phyloP scores from a whole-genome alignment of 2,797 vertebrate species.

The Anolis apletophallus region DNA sequence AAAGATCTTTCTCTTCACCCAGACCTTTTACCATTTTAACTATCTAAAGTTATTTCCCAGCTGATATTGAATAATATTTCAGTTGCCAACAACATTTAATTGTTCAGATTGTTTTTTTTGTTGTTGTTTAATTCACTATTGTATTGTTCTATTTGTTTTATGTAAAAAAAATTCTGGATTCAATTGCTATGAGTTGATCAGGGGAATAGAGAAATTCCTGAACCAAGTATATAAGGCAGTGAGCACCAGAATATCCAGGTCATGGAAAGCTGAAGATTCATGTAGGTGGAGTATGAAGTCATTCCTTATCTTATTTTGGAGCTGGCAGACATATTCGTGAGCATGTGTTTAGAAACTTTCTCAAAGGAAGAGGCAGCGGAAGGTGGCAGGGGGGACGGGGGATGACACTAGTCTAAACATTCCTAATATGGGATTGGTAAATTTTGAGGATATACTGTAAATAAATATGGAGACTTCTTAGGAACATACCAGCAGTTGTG shows the following conservation, averaged over 20 bases:
- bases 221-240: not conserved
- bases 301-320: not conserved
- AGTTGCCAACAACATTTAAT: not conserved
- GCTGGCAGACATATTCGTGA: not conserved
- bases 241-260: not conserved
- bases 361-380: not conserved
- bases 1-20: not conserved
- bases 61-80: not conserved
- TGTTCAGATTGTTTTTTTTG: not conserved
- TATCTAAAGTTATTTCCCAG: not conserved
- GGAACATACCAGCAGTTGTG: not conserved
- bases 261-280: not conserved
- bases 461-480: not conserved
- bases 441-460: not conserved
- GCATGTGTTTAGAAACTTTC: not conserved
- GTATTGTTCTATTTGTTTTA: not conserved
- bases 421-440: not conserved
- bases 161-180: not conserved
- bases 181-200: not conserved
- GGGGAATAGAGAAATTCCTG: not conserved
- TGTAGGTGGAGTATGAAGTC: not conserved
- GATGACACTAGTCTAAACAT: not conserved
- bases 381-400: too few species aligned
- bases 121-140: not conserved
- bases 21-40: not conserved